A percentile compares a stretch with the other conserved stretches of the same genome.
Conservation (phyloP, 2,797 vertebrate genomes). For the Sebastes cheni region DNA sequence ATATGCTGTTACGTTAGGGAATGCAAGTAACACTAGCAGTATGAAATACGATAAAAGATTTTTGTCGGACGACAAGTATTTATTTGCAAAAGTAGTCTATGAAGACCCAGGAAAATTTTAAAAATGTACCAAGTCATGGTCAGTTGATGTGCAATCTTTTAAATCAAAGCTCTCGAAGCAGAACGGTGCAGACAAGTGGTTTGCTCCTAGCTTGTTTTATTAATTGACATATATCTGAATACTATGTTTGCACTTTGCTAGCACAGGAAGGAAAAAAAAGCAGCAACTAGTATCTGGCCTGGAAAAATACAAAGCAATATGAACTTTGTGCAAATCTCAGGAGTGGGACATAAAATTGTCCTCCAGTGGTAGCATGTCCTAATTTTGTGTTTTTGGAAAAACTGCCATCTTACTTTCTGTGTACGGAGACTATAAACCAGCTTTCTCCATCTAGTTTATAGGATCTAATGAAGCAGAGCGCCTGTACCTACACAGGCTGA, state of each 20-base stretch:
- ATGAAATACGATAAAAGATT: background rate
- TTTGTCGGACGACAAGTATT: background rate
- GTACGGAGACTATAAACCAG: conserved; percentile 11
- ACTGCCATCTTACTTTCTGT: conserved; percentile 3
- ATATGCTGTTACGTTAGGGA: conserved; percentile 4
- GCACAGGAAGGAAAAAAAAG: background rate
- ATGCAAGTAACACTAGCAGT: conserved; percentile 3
- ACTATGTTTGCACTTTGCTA: conserved; percentile 23
- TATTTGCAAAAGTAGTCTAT: background rate
- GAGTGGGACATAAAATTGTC: conserved; percentile 15
- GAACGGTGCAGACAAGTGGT: background rate
- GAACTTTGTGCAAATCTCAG: conserved; percentile 53
- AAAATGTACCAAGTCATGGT: background rate
- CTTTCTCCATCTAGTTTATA: conserved; percentile 16
- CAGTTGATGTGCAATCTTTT: conserved; percentile 23
- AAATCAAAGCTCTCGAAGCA: background rate
- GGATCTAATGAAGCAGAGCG: background rate
- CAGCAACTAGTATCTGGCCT: background rate
- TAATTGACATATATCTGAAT: background rate
- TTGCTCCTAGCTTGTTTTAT: background rate
- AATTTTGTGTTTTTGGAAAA: conserved; percentile 24
- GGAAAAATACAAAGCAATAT: conserved; percentile 12
- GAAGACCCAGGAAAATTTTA: conserved; percentile 6
- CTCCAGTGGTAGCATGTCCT: conserved; percentile 1
- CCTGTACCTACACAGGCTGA: background rate